Evolutionary conservation across 1,140 invertebrate species (phyloP).

Genomic region (Lanistes nyassanus): DNA sequence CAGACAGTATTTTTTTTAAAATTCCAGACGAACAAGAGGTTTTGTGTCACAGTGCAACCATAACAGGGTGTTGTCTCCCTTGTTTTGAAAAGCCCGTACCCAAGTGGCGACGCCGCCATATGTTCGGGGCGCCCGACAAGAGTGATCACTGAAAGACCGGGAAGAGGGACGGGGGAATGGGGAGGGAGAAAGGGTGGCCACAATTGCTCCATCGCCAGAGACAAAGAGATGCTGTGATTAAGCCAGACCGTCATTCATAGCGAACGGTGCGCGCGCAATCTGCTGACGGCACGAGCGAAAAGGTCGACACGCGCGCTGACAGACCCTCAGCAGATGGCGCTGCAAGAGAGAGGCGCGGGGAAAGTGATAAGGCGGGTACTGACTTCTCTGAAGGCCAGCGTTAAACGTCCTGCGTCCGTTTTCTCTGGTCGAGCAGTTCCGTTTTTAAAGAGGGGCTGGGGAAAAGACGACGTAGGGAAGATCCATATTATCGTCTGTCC

Average conservation of each 20-base stretch:
- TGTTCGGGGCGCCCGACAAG: too few relatives aligned
- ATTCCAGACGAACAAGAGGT: too few relatives aligned
- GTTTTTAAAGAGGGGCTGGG: too few relatives aligned
- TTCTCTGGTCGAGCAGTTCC: neutral
- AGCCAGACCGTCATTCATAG: constrained; percentile 2
- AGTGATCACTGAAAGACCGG: neutral
- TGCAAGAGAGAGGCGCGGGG: neutral
- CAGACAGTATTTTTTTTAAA: too few relatives aligned
- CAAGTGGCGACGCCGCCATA: too few relatives aligned
- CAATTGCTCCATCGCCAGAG: neutral
- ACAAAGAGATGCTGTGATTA: constrained; percentile 6
- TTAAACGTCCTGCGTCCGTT: neutral
- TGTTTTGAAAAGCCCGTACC: too few relatives aligned
- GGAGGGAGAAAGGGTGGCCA: neutral
- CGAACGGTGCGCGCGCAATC: constrained; percentile 2
- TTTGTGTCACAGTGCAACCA: too few relatives aligned
- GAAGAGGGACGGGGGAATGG: neutral
- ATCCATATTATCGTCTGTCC: too few relatives aligned
- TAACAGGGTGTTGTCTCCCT: too few relatives aligned
- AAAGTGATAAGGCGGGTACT: neutral
- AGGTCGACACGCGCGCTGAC: constrained; percentile 1
- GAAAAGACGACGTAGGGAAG: too few relatives aligned
- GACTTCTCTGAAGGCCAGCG: neutral
- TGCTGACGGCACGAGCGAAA: constrained; percentile 1
- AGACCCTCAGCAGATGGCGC: constrained; percentile 1